A percentile compares a stretch with the other conserved stretches of the same genome.
Evolutionary conservation across 2,797 vertebrate genomes (phyloP).

Genomic region (Sebastes hopkinsi): DNA sequence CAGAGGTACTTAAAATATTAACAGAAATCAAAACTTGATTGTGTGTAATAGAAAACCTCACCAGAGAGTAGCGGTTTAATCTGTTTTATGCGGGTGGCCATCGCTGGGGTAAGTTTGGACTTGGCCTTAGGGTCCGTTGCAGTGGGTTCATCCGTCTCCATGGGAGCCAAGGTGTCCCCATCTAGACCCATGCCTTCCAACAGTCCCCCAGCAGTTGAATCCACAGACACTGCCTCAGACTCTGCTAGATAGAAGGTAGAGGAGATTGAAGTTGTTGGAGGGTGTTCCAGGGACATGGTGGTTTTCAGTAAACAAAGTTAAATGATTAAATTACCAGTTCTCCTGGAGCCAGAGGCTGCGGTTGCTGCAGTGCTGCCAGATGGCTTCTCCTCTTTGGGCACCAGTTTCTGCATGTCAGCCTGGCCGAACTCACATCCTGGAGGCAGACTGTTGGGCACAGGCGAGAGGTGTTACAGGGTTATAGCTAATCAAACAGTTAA

Average conservation of each 20-base stretch:
- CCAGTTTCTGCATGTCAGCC: conserved; percentile 96
- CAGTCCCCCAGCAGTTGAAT: conserved; percentile 89
- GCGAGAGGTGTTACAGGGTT: not conserved
- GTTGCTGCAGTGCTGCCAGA: conserved; percentile 67
- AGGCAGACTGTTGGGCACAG: conserved; percentile 83
- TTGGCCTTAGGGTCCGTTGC: conserved; percentile 90
- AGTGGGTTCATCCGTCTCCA: conserved; percentile 96
- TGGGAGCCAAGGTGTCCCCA: conserved; percentile 92
- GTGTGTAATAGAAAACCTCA: conserved; percentile 56
- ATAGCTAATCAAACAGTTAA: not conserved
- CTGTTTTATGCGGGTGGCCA: conserved; percentile 98
- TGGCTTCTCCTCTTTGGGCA: conserved; percentile 94
- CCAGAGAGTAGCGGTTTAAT: conserved; percentile 96
- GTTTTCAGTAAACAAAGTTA: not conserved
- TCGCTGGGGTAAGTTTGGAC: conserved; percentile 95
- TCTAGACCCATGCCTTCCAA: conserved; percentile 95
- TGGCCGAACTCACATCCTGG: conserved; percentile 96
- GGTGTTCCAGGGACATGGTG: not conserved
- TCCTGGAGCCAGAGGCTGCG: conserved; percentile 84
- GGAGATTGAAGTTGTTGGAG: not conserved
- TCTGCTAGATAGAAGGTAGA: conserved; percentile 73
- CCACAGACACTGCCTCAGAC: conserved; percentile 83
- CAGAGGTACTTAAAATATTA: not conserved
- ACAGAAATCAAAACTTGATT: not conserved
- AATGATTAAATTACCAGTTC: conserved; percentile 82